Evolutionary conservation across 2,113 vertebrate genomes (phyloP).

Genomic region (Cyanistes caeruleus): DNA sequence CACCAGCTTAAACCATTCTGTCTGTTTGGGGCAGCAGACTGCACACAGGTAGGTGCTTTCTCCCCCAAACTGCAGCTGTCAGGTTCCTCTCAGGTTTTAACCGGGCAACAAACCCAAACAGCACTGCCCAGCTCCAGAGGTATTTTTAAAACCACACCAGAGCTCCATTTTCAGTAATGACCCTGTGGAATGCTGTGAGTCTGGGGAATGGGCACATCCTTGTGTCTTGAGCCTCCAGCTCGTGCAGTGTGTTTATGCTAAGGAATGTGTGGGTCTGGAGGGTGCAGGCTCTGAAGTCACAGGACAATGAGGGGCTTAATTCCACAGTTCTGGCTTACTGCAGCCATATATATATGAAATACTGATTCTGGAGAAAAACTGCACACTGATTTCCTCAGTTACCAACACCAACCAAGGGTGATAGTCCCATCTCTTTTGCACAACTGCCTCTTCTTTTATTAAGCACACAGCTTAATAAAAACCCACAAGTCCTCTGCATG

Average conservation of each 20-base stretch:
- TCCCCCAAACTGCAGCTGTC: background rate
- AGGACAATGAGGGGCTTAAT: accelerated
- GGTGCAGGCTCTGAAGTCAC: accelerated
- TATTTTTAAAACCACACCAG: background rate
- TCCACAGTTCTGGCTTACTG: background rate
- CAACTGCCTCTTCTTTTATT: background rate
- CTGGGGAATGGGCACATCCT: background rate
- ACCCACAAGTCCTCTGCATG: background rate
- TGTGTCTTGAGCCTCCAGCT: accelerated
- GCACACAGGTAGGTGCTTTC: background rate
- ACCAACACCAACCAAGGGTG: background rate
- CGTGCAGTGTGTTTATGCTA: no score
- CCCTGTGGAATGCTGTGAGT: background rate
- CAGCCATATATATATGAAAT: background rate
- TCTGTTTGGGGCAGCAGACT: background rate
- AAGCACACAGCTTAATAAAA: background rate
- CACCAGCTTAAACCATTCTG: background rate
- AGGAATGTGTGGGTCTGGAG: background rate
- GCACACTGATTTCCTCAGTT: background rate
- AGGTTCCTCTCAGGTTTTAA: background rate
- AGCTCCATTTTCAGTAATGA: background rate
- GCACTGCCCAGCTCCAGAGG: accelerated
- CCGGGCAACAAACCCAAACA: background rate
- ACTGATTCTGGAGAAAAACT: background rate
- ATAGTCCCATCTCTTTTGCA: background rate